Percentiles rank a stretch among this genome's conserved stretches.
Conservation (phyloP, 2,797 vertebrate genomes). For the Sebastes jordani region DNA sequence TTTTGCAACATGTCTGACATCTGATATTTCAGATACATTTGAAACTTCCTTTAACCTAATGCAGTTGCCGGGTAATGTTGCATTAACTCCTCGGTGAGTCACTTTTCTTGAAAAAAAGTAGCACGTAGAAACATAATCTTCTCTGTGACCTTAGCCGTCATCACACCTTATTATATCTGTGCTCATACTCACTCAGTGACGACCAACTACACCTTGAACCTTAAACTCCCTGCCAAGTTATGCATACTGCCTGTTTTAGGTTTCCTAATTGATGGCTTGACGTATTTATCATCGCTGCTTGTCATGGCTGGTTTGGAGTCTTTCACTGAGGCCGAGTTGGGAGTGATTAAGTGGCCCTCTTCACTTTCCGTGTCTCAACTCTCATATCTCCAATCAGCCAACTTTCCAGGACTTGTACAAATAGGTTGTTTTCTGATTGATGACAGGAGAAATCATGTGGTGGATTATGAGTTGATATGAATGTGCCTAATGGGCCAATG, state of each 20-base stretch:
- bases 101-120: background rate
- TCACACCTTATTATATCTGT: constrained; percentile 42
- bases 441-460: background rate
- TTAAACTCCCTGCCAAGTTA: constrained; percentile 29
- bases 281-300: constrained; percentile 47
- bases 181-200: constrained; percentile 11
- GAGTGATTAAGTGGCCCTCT: constrained; percentile 67
- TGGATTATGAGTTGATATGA: background rate
- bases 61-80: background rate
- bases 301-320: constrained; percentile 47
- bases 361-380: constrained; percentile 60
- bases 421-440: constrained; percentile 20
- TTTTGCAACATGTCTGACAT: background rate
- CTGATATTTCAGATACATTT: background rate
- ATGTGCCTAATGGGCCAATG: background rate
- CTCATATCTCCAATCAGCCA: constrained; percentile 17
- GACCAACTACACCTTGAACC: constrained; percentile 26
- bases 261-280: constrained; percentile 63
- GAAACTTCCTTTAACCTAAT: background rate
- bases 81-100: background rate
- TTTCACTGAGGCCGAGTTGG: constrained; percentile 32
- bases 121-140: constrained; percentile 18
- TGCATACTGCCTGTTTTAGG: constrained; percentile 32
- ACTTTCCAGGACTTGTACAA: background rate
- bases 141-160: constrained; percentile 24